phyloP scores from a whole-genome alignment of 1,140 invertebrate species.

The Trichonephila clavata region DNA sequence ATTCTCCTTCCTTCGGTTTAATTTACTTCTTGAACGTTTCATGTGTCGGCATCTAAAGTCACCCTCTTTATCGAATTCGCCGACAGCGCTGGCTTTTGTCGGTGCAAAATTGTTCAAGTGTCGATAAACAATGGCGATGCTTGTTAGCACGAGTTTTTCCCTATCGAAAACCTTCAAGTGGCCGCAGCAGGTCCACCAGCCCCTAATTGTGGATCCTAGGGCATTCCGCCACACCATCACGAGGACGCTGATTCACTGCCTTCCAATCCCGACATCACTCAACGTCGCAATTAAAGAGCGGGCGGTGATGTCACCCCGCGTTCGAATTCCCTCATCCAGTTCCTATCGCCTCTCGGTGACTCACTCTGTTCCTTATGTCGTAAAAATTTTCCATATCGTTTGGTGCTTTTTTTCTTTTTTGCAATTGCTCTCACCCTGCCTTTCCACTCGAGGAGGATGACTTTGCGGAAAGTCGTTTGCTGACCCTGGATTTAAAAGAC shows the following conservation, averaged over 20 bases:
- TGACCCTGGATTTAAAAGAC: background rate
- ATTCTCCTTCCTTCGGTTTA: too few species aligned
- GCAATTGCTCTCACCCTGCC: background rate
- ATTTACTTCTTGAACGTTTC: too few species aligned
- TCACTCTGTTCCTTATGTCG: conserved; percentile 14
- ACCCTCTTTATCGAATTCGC: background rate
- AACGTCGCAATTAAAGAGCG: conserved; percentile 39
- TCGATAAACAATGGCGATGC: conserved; percentile 1
- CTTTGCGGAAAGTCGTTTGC: conserved; percentile 36
- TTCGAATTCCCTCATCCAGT: background rate
- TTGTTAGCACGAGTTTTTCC: background rate
- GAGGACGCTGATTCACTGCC: conserved; percentile 21
- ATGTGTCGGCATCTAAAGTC: background rate
- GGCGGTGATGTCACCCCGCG: conserved; percentile 33
- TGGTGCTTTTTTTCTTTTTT: background rate
- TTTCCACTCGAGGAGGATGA: conserved; percentile 27
- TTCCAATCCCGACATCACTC: conserved; percentile 23
- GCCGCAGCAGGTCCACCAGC: background rate
- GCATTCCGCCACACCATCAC: conserved; percentile 35
- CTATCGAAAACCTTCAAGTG: background rate
- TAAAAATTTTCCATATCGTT: conserved; percentile 42
- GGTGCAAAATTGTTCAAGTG: background rate
- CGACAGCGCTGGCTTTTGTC: too few species aligned
- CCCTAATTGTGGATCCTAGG: conserved; percentile 9
- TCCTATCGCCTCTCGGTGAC: background rate